phyloP scores from a whole-genome alignment of 2,113 vertebrate genomes.

The Misgurnus mizolepis region DNA sequence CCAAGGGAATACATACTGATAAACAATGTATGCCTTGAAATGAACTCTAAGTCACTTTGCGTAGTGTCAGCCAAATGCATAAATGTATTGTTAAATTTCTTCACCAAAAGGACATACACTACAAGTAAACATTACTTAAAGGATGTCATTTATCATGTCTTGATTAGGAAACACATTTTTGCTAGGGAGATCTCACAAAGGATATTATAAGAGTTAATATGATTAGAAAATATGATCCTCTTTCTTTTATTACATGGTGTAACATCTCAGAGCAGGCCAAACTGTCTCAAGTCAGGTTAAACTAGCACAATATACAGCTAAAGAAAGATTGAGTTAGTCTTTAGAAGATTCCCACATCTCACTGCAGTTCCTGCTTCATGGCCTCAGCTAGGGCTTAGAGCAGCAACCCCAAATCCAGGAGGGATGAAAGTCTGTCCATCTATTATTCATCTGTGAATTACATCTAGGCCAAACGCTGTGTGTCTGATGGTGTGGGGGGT shows the following conservation, averaged over 20 bases:
- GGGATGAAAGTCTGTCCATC: conserved; percentile 73
- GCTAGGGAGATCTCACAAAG: background rate
- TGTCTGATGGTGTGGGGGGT: conserved; percentile 39
- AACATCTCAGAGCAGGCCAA: background rate
- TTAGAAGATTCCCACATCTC: conserved; percentile 6
- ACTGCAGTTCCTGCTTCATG: conserved; percentile 36
- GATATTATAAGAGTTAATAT: background rate
- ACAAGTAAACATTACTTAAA: background rate
- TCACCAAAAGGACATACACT: too few species aligned
- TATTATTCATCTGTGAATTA: conserved; percentile 80
- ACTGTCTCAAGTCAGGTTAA: conserved; percentile 44
- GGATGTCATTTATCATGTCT: background rate
- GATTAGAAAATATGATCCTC: background rate
- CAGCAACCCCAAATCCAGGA: conserved; percentile 23
- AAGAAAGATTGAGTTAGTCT: conserved; percentile 42
- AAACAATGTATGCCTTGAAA: too few species aligned
- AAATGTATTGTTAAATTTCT: background rate
- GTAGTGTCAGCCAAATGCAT: background rate
- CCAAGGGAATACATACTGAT: too few species aligned
- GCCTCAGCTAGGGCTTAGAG: conserved; percentile 37
- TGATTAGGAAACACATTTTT: background rate
- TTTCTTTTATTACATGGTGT: background rate
- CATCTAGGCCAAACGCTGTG: conserved; percentile 68
- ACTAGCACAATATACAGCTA: conserved; percentile 39
- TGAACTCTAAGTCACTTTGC: too few species aligned